Percentiles rank a stretch among this genome's conserved stretches.
phyloP scores from a whole-genome alignment of 2,113 vertebrate genomes.

The Calypte anna region DNA sequence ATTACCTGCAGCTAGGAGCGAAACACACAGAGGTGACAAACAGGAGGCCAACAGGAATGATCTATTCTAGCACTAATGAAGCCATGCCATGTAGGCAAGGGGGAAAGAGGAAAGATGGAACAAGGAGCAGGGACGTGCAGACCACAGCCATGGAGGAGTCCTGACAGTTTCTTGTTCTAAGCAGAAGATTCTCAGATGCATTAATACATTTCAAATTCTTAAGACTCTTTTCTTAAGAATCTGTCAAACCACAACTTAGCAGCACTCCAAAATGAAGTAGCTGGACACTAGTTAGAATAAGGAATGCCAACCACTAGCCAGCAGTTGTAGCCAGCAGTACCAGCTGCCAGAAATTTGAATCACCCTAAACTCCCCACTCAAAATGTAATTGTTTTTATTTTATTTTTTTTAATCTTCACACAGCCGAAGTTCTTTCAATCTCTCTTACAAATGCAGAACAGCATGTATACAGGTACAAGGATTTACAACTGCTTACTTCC shows the following conservation, averaged over 20 bases:
- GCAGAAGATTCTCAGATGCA: conserved; percentile 9
- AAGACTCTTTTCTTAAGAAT: conserved; percentile 39
- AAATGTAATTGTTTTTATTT: neutral
- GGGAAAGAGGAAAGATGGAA: neutral
- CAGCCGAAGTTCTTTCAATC: neutral
- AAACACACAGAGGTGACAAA: conserved; percentile 26
- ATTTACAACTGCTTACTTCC: neutral
- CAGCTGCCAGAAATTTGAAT: neutral
- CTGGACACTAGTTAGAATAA: neutral
- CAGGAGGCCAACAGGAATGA: conserved; percentile 1
- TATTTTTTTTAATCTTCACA: neutral
- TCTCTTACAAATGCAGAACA: neutral
- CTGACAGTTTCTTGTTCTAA: neutral
- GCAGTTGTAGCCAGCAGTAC: neutral
- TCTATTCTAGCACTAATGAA: conserved; percentile 15
- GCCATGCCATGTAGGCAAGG: conserved; percentile 18
- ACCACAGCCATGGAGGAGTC: conserved; percentile 29
- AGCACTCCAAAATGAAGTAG: neutral
- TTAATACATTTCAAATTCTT: conserved; percentile 23
- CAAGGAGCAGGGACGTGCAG: conserved; percentile 28
- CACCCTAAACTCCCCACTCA: neutral
- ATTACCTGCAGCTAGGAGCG: conserved; percentile 58
- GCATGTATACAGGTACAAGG: neutral
- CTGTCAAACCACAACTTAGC: neutral
- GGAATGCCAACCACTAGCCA: neutral